phyloP scores from a whole-genome alignment of 2,113 vertebrate species.

The Phoenicopterus ruber region DNA sequence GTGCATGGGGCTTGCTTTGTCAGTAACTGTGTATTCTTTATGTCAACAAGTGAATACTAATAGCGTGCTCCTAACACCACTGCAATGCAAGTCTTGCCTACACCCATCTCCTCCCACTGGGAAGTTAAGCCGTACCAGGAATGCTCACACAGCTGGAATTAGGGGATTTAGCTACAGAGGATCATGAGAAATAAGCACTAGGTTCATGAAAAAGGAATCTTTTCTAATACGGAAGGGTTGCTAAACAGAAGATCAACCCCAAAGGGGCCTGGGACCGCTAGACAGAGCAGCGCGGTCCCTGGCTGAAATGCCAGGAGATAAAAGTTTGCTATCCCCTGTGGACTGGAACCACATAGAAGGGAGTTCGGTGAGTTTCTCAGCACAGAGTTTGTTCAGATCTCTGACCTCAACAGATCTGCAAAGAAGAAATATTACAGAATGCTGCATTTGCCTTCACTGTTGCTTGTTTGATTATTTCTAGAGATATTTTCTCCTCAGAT shows the following conservation, averaged over 20 bases:
- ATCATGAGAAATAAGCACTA: not conserved
- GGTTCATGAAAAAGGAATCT: not conserved
- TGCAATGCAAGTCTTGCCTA: not conserved
- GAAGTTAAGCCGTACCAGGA: not conserved
- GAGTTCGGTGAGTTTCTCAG: not conserved
- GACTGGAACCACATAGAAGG: not conserved
- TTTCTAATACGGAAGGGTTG: not conserved
- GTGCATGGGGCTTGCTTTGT: not conserved
- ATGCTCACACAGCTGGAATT: not conserved
- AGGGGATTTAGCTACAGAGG: not conserved
- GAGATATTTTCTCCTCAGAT: not conserved
- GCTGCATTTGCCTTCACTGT: not conserved
- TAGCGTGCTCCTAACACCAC: not conserved
- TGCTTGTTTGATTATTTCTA: not conserved
- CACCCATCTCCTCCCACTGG: not conserved
- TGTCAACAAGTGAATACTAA: not conserved
- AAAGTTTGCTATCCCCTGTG: not conserved
- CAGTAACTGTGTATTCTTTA: not conserved
- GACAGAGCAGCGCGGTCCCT: not conserved
- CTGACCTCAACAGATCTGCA: not conserved
- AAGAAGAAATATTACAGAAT: not conserved
- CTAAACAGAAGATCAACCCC: not conserved
- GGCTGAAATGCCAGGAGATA: not conserved
- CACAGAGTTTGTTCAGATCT: not conserved
- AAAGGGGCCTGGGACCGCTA: not conserved